These are phyloP conservation scores for Neoniphon sammara DNA, from an alignment of 2,797 vertebrate genomes.

Conservation along the genomic window DNA sequence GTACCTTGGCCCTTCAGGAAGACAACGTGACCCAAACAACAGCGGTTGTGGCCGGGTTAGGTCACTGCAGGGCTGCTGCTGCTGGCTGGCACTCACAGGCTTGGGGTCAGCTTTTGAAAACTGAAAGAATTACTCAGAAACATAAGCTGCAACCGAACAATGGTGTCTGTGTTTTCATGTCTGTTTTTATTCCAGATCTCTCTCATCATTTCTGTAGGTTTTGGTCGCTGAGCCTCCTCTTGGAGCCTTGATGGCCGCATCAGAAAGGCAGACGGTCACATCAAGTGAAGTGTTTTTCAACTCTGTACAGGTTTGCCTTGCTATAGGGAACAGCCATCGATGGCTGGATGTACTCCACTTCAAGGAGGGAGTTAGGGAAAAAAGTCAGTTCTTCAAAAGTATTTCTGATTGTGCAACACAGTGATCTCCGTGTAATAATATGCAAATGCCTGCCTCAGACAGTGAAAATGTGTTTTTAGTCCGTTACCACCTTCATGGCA, in stretches of 20 bases:
- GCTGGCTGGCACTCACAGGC: background rate
- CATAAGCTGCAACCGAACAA: too few relatives aligned
- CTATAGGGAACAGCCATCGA: too few relatives aligned
- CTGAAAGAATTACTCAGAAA: too few relatives aligned
- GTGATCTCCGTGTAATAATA: slow-evolving; percentile 59
- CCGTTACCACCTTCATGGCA: slow-evolving; percentile 58
- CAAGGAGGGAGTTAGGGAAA: background rate
- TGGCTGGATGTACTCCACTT: background rate
- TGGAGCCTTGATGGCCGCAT: background rate
- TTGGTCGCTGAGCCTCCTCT: background rate
- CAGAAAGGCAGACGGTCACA: background rate
- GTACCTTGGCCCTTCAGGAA: background rate
- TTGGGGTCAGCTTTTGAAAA: background rate
- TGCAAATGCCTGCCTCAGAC: slow-evolving; percentile 60
- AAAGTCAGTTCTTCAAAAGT: slow-evolving; percentile 12
- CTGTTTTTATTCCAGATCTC: background rate
- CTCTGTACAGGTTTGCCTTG: background rate
- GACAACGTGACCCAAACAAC: background rate
- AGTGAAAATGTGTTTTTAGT: slow-evolving; percentile 58
- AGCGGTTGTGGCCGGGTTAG: background rate
- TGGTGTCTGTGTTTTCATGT: too few relatives aligned
- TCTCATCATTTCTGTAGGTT: slow-evolving; percentile 5
- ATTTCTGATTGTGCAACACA: slow-evolving; percentile 36
- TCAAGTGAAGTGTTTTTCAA: too few relatives aligned
- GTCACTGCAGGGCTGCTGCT: background rate